Conservation (phyloP, 2,888 invertebrate species). For the Villa cingulata region DNA sequence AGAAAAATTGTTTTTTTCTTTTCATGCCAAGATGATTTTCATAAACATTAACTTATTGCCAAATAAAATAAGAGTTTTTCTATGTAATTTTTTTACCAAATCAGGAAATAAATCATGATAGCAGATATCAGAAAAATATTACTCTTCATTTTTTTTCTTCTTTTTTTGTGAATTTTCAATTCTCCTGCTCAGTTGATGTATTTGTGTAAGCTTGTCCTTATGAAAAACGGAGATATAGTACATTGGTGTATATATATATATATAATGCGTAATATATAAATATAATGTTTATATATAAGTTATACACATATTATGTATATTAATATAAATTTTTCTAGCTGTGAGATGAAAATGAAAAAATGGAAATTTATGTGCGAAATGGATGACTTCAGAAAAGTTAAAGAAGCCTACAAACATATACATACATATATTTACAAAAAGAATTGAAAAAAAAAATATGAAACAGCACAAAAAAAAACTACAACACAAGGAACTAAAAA, state of each 20-base stretch:
- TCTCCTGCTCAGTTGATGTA: no score
- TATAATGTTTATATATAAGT: no score
- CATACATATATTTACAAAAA: no score
- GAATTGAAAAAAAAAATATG: no score
- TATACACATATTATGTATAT: neutral
- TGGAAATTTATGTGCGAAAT: slow-evolving; percentile 9
- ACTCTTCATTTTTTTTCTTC: no score
- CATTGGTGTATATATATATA: no score
- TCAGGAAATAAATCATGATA: neutral
- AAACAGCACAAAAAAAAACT: slow-evolving; percentile 9
- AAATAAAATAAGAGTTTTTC: no score
- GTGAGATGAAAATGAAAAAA: slow-evolving; percentile 7
- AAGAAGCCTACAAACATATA: slow-evolving; percentile 4
- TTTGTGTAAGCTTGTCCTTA: no score
- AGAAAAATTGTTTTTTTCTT: no score
- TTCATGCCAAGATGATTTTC: no score
- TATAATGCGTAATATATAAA: neutral
- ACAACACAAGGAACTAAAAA: slow-evolving; percentile 11
- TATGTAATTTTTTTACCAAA: neutral
- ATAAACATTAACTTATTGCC: no score
- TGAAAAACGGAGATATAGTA: no score
- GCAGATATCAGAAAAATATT: neutral
- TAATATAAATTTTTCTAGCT: neutral
- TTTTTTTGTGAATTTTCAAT: neutral
- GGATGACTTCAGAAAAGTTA: slow-evolving; percentile 2